Evolutionary conservation across 2,888 invertebrate species (phyloP).

Genomic region (Phortica magna): DNA sequence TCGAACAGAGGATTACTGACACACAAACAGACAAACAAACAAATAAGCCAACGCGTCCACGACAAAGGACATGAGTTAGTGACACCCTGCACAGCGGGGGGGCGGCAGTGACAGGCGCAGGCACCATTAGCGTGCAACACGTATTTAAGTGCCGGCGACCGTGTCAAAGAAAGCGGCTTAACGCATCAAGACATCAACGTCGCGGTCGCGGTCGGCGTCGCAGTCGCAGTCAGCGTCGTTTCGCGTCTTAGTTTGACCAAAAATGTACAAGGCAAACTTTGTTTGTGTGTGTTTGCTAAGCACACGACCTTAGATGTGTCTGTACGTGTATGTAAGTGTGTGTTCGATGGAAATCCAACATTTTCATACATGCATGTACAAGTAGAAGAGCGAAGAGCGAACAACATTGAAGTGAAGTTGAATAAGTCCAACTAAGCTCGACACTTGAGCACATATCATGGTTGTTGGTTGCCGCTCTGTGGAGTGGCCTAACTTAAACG

Average conservation of each 20-base stretch:
- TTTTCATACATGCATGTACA: too few relatives aligned
- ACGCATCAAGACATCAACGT: not conserved
- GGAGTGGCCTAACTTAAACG: not conserved
- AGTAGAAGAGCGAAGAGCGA: too few relatives aligned
- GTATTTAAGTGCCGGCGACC: not conserved
- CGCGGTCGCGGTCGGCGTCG: not conserved
- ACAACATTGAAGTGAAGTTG: too few relatives aligned
- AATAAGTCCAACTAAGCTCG: too few relatives aligned
- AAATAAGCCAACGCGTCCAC: not conserved
- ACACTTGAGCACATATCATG: too few relatives aligned
- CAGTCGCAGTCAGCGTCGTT: not conserved
- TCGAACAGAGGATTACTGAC: conserved; percentile 70
- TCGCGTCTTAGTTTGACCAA: not conserved
- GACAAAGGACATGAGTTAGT: conserved; percentile 6
- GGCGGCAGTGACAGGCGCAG: too few relatives aligned
- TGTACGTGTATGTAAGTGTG: not conserved
- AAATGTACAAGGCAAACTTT: conserved; percentile 32
- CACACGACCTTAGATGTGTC: not conserved
- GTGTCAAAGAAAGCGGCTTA: conserved; percentile 17
- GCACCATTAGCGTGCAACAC: conserved; percentile 25
- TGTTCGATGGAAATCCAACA: too few relatives aligned
- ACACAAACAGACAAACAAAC: conserved; percentile 41
- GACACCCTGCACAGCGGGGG: too few relatives aligned
- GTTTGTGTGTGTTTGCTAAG: not conserved
- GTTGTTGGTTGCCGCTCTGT: too few relatives aligned